These are phyloP conservation scores for Apogon hyalosoma DNA, from an alignment of 2,797 vertebrate genomes.

Conservation along the genomic window DNA sequence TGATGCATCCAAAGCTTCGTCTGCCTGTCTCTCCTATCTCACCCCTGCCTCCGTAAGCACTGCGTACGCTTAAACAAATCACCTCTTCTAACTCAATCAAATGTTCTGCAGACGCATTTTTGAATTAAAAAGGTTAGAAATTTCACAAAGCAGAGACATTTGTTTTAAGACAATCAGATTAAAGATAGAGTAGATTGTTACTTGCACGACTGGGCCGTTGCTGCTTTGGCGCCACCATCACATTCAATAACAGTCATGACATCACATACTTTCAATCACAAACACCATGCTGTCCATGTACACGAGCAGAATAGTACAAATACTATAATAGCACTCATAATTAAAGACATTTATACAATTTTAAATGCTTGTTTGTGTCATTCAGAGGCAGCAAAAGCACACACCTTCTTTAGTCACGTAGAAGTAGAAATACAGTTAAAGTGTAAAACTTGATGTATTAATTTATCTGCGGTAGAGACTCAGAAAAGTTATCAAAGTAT, in stretches of 20 bases:
- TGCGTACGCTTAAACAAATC: conserved; percentile 77
- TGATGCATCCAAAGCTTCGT: conserved; percentile 64
- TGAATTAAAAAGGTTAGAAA: conserved; percentile 84
- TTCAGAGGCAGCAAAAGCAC: too few species aligned
- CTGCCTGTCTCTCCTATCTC: conserved; percentile 54
- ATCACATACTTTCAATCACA: conserved; percentile 29
- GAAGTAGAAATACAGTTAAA: too few species aligned
- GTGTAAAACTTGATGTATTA: too few species aligned
- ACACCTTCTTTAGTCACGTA: too few species aligned
- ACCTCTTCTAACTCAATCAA: conserved; percentile 77
- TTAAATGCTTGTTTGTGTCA: neutral
- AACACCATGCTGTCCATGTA: conserved; percentile 20
- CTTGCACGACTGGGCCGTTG: conserved; percentile 43
- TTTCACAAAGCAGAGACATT: conserved; percentile 79
- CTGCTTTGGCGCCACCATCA: conserved; percentile 74
- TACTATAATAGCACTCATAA: neutral
- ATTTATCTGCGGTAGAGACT: too few species aligned
- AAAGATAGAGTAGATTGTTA: conserved; percentile 52
- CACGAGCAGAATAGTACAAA: neutral
- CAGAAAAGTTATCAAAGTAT: too few species aligned
- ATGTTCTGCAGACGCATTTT: conserved; percentile 78
- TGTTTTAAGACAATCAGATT: conserved; percentile 82
- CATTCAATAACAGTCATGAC: conserved; percentile 62
- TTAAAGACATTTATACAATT: conserved; percentile 28
- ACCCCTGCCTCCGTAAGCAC: conserved; percentile 61